Conservation (phyloP, 2,113 vertebrate species). For the Pterophyllum scalare region DNA sequence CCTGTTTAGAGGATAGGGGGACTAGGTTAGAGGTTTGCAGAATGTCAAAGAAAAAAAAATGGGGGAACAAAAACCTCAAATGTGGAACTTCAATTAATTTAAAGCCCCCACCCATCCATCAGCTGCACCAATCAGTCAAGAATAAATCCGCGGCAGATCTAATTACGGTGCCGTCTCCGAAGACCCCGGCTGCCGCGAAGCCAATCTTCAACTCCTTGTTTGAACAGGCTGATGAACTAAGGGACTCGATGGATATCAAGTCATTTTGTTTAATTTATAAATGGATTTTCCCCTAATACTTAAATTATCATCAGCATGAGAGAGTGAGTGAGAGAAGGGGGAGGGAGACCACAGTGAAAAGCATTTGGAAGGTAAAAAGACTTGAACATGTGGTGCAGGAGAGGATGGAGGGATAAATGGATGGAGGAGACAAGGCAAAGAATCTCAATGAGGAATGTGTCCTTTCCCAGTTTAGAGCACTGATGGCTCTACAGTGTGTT, state of each 20-base stretch:
- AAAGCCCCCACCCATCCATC: conserved; percentile 81
- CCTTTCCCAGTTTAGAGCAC: conserved; percentile 12
- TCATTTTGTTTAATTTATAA: conserved; percentile 99
- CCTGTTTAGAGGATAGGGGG: neutral
- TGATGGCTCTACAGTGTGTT: neutral
- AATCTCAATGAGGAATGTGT: conserved; percentile 36
- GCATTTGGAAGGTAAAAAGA: conserved; percentile 40
- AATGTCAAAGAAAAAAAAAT: conserved; percentile 74
- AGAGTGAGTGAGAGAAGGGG: conserved; percentile 7
- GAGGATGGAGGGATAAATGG: conserved; percentile 17
- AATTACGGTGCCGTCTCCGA: conserved; percentile 97
- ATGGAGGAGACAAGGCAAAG: conserved; percentile 20
- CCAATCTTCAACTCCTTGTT: conserved; percentile 97
- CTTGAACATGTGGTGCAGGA: conserved; percentile 35
- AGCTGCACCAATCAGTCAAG: conserved; percentile 89
- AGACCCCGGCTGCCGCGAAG: conserved; percentile 92
- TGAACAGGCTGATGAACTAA: conserved; percentile 99
- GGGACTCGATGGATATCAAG: conserved; percentile 99
- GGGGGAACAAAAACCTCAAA: conserved; percentile 95
- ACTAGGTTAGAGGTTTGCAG: conserved; percentile 48
- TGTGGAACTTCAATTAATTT: conserved; percentile 99
- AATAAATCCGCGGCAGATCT: conserved; percentile 99
- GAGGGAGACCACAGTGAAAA: conserved; percentile 20
- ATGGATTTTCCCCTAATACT: conserved; percentile 99
- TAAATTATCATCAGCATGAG: conserved; percentile 92